Percentiles rank a stretch among this genome's conserved stretches.
Evolutionary conservation across 1,140 invertebrate genomes (phyloP).

Genomic region (Zaprionus nigranus): DNA sequence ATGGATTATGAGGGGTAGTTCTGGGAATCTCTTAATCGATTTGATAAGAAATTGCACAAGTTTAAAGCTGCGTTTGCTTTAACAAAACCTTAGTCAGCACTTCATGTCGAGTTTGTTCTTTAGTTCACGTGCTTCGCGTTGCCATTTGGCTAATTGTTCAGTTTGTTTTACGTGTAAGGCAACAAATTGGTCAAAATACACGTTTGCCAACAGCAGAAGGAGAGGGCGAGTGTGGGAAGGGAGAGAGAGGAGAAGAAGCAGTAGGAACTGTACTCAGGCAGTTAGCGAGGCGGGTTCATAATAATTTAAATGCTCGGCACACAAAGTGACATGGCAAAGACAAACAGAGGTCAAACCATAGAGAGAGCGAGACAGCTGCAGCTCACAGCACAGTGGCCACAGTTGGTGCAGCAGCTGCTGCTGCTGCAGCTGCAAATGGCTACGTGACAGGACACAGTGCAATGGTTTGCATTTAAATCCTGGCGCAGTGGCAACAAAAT

Average conservation of each 20-base stretch:
- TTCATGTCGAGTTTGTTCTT: neutral
- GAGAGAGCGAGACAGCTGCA: constrained; percentile 28
- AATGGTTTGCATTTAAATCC: constrained; percentile 78
- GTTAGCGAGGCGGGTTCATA: constrained; percentile 63
- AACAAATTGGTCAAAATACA: constrained; percentile 79
- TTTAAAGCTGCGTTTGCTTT: neutral
- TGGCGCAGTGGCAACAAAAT: constrained; percentile 71
- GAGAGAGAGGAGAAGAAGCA: neutral
- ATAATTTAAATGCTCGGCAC: constrained; percentile 83
- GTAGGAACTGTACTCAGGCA: constrained; percentile 4
- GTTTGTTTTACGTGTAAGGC: constrained; percentile 82
- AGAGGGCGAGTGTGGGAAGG: too few relatives aligned
- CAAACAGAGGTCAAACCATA: constrained; percentile 76
- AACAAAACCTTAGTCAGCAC: neutral
- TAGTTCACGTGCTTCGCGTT: constrained; percentile 31
- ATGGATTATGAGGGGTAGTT: constrained; percentile 17
- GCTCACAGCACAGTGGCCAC: constrained; percentile 7
- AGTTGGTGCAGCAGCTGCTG: neutral
- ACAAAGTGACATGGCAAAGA: constrained; percentile 81
- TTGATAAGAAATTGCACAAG: neutral
- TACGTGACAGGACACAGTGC: constrained; percentile 78
- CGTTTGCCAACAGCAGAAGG: constrained; percentile 54
- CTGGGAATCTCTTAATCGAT: neutral
- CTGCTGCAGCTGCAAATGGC: constrained; percentile 71
- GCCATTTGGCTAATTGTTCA: constrained; percentile 80